phyloP scores from a whole-genome alignment of 2,888 invertebrate genomes.

The Epirrita christyi region DNA sequence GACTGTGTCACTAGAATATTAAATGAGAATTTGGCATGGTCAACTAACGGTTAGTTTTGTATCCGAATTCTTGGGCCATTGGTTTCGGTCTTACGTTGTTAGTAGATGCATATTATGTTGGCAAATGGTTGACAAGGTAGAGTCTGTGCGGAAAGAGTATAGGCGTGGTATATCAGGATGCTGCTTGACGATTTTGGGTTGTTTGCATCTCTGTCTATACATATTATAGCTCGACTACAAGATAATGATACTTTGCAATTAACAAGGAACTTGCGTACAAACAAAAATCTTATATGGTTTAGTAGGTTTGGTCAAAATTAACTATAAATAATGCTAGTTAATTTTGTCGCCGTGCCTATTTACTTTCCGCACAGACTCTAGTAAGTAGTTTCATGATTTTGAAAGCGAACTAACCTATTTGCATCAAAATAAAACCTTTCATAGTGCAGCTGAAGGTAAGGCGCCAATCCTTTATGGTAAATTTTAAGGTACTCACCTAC shows the following conservation, averaged over 20 bases:
- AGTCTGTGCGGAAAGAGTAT: no score
- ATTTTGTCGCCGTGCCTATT: no score
- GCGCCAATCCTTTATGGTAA: constrained; percentile 10
- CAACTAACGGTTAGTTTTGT: constrained; percentile 33
- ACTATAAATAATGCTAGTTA: no score
- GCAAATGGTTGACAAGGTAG: not conserved
- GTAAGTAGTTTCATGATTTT: constrained; percentile 30
- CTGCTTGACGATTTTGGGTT: no score
- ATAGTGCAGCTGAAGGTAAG: not conserved
- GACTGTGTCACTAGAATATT: constrained; percentile 35
- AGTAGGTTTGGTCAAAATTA: no score
- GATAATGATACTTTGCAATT: no score
- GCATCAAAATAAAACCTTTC: constrained; percentile 39
- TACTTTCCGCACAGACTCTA: not conserved
- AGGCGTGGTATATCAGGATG: no score
- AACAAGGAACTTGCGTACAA: no score
- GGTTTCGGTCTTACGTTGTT: constrained; percentile 15
- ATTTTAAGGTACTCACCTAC: constrained; percentile 11
- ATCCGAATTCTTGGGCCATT: constrained; percentile 33
- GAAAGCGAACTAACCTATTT: constrained; percentile 43
- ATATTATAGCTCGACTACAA: no score
- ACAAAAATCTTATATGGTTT: no score
- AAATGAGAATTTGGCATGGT: constrained; percentile 35
- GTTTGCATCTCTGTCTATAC: no score
- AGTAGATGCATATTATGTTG: not conserved